These are phyloP conservation scores for Aspiorhynchus laticeps DNA, from an alignment of 2,113 vertebrate genomes.

Conservation along the genomic window DNA sequence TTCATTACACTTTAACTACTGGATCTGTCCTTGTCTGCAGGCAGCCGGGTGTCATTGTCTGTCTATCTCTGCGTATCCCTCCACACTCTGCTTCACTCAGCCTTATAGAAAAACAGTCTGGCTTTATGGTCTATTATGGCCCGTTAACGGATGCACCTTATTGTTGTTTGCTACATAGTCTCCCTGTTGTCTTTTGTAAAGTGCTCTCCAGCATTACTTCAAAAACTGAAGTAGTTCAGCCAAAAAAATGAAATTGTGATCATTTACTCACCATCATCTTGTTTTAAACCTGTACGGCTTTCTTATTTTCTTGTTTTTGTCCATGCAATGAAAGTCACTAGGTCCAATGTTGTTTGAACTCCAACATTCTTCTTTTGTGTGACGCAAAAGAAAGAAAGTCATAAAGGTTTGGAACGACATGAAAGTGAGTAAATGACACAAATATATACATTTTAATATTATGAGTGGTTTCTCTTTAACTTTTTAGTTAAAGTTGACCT, in stretches of 20 bases:
- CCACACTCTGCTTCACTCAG: slow-evolving; percentile 14
- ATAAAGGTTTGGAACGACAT: too few species aligned
- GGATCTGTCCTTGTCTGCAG: slow-evolving; percentile 74
- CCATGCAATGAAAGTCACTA: background rate
- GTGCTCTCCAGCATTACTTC: background rate
- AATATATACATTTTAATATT: too few species aligned
- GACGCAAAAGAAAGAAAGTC: background rate
- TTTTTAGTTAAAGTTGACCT: background rate
- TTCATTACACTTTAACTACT: slow-evolving; percentile 80
- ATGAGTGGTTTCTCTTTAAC: background rate
- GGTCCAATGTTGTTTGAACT: background rate
- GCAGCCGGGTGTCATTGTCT: slow-evolving; percentile 47
- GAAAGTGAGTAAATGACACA: too few species aligned
- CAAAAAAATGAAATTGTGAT: background rate
- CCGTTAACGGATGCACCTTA: background rate
- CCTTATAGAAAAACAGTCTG: slow-evolving; percentile 28
- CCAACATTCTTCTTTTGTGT: background rate
- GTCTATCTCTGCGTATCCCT: slow-evolving; percentile 38
- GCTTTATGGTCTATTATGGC: slow-evolving; percentile 33
- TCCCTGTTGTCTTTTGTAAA: background rate
- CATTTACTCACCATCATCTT: background rate
- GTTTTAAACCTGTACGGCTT: background rate
- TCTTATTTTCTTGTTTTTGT: background rate
- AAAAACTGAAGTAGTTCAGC: background rate
- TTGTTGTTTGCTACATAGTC: background rate